Base-by-base conservation (phyloP, 2,888 invertebrate species). In the Andrena chrysosceles region DNA sequence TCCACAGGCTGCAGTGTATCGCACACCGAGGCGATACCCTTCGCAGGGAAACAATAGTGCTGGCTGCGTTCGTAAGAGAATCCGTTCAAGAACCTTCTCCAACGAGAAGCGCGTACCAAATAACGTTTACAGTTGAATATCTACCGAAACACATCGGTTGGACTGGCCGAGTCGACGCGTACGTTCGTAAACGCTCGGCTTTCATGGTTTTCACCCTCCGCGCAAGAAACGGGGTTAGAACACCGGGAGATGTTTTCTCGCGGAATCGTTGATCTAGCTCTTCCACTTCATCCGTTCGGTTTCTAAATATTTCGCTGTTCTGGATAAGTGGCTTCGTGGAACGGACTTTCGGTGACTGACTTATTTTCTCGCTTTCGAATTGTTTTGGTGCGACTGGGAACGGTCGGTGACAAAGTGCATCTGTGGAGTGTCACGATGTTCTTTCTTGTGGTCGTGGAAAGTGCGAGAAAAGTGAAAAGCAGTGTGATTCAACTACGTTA, bases 1-100 rank as follows among this genome's bases (percentile, higher is more conserved):
- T 91, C 92, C 85, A 91, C 93, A 91, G 92, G 92, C 92, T 91
- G 90, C 91, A 91, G 90, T 85, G 88, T 89, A 86, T 87, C 85
- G 78, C 85, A 82, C 88, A 83, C 81, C 76, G 85, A 85, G 80
- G 68, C 73, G 83, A 76, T 77, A 75, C 73, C 75, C 82, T 74
- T 71, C 77, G 72, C 66, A 81, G 64, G 72, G 84, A 81, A 77
- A 77, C 84, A 71, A 86, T 83, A 77, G 83, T 76, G 35, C 52
- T 64, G 52, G 60, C 54, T 70, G 67, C 70, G 64, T 82, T 49
- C 60, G 71, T 26, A 66, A 75, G 59, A 75, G 63, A 71, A 82
- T 72, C 72, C 70, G 75, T 74, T 70, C 59, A 48, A 64, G 52
- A 48, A 35, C 29, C 23, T 13, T 23, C 29, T 35, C 6, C 60